These are phyloP conservation scores for Onychomys leucogaster DNA, from an alignment of 2,797 vertebrate genomes.

Conservation along the genomic window DNA sequence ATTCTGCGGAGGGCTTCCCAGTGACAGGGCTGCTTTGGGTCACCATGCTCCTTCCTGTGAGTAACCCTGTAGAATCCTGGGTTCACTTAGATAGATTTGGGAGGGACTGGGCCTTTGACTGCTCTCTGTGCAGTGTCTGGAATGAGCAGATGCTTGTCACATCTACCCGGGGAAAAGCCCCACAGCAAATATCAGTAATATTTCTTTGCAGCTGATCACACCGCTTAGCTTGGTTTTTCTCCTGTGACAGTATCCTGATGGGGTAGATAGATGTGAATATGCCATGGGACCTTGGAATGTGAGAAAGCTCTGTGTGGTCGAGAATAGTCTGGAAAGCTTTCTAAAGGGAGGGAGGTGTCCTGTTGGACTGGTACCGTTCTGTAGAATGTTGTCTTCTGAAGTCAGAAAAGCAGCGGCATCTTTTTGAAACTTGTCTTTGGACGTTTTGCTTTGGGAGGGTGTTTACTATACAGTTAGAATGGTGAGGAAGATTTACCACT, in stretches of 20 bases:
- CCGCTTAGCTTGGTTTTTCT: not conserved
- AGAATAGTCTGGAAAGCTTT: not conserved
- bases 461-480: not conserved
- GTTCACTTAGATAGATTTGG: not conserved
- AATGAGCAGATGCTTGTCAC: not conserved
- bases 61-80: not conserved
- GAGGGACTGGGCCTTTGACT: not conserved
- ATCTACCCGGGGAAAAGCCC: not conserved
- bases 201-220: not conserved
- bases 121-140: not conserved
- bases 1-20: accelerated
- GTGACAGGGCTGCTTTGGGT: not conserved
- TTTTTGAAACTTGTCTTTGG: not conserved
- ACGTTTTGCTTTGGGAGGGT: not conserved
- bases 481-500: not conserved
- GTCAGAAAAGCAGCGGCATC: not conserved
- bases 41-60: not conserved
- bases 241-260: not conserved
- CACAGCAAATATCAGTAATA: not conserved
- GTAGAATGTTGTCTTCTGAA: not conserved
- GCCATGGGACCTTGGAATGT: not conserved
- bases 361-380: not conserved
- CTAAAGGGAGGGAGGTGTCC: not conserved
- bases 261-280: not conserved
- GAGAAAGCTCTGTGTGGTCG: not conserved